Conservation (phyloP, 2,888 invertebrate genomes). For the Lepidochitona cinerea region DNA sequence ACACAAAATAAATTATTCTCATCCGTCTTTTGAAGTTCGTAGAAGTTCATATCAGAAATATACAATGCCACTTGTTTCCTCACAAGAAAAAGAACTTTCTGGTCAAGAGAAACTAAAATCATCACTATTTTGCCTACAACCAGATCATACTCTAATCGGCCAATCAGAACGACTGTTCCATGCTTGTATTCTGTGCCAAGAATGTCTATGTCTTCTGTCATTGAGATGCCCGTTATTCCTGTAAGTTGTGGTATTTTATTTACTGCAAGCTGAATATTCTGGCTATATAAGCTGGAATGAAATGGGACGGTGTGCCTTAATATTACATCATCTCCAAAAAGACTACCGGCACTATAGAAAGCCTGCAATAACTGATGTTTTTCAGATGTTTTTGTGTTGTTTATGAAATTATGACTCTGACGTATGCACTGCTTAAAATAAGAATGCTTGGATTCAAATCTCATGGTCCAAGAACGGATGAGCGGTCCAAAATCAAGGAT, state of each 20-base stretch:
- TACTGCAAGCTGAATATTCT: neutral
- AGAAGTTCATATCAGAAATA: neutral
- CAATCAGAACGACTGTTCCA: neutral
- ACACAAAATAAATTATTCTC: neutral
- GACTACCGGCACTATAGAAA: neutral
- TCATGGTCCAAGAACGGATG: neutral
- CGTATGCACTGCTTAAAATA: slow-evolving; percentile 6
- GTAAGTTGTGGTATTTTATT: neutral
- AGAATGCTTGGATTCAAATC: slow-evolving; percentile 6
- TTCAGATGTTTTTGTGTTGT: neutral
- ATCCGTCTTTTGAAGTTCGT: neutral
- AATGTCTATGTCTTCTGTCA: neutral
- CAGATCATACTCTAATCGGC: neutral
- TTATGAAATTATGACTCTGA: slow-evolving; percentile 8
- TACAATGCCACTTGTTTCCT: neutral
- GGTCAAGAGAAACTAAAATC: neutral
- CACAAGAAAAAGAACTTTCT: neutral
- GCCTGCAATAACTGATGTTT: slow-evolving; percentile 9
- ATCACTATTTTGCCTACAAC: neutral
- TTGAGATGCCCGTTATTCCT: neutral
- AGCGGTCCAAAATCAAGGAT: slow-evolving; percentile 9
- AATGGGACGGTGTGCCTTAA: neutral
- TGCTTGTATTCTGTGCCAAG: neutral
- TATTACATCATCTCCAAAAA: neutral
- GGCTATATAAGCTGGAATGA: neutral